These are phyloP conservation scores for Caiman crocodilus DNA, from an alignment of 2,797 vertebrate genomes.

Conservation along the genomic window DNA sequence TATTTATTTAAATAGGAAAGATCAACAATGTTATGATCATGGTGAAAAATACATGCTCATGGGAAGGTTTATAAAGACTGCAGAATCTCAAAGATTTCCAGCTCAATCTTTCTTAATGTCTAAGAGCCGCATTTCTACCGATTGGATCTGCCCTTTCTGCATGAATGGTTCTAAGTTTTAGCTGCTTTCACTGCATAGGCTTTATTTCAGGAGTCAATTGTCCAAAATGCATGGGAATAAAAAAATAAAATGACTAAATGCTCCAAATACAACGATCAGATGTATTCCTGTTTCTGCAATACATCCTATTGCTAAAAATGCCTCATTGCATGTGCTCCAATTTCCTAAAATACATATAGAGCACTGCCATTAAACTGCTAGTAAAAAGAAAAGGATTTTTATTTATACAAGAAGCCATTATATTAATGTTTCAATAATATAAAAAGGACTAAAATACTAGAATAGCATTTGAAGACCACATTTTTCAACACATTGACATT, in stretches of 20 bases:
- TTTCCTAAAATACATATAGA: background rate
- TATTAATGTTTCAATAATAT: background rate
- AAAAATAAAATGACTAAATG: too few species aligned
- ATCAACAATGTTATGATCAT: background rate
- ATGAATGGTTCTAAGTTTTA: background rate
- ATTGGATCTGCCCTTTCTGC: background rate
- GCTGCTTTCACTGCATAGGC: background rate
- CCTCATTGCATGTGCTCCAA: background rate
- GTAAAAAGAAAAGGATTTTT: background rate
- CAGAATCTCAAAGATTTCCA: background rate
- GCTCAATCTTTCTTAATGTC: background rate
- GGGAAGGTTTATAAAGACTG: background rate
- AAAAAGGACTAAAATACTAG: background rate
- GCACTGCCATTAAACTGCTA: background rate
- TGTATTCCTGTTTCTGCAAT: accelerated
- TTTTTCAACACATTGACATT: background rate
- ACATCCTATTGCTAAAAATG: background rate
- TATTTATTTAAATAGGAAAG: background rate
- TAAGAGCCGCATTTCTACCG: background rate
- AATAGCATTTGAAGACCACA: background rate
- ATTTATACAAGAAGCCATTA: background rate
- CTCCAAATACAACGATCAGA: background rate
- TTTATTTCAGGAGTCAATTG: background rate
- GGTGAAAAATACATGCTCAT: background rate
- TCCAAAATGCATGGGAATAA: background rate